Conservation (phyloP, 2,888 invertebrate species). For the Epinotia bilunana region DNA sequence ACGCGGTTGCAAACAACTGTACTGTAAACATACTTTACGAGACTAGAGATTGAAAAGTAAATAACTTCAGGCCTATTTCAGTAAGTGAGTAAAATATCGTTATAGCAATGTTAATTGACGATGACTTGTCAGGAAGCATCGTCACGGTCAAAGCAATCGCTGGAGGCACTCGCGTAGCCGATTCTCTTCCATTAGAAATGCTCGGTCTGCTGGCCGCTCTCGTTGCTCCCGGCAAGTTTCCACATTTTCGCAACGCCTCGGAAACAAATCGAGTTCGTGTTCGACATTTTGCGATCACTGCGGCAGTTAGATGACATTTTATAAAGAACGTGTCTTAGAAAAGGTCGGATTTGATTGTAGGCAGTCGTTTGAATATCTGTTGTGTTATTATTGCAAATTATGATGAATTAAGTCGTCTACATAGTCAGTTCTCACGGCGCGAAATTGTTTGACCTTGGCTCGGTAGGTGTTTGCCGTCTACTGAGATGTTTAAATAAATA, state of each 20-base stretch:
- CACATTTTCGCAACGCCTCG: constrained; percentile 75
- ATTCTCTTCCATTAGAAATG: constrained; percentile 60
- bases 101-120: constrained; percentile 36
- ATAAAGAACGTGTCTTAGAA: constrained; percentile 82
- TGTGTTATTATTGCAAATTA: constrained; percentile 81
- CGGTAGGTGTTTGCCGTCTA: constrained; percentile 63
- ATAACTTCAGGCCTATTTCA: constrained; percentile 31
- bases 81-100: constrained; percentile 36
- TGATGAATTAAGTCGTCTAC: constrained; percentile 80
- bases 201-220: constrained; percentile 55
- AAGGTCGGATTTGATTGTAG: constrained; percentile 84
- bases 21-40: constrained; percentile 49
- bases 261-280: constrained; percentile 82
- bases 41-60: constrained; percentile 38
- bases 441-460: constrained; percentile 78
- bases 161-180: constrained; percentile 57
- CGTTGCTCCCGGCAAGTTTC: constrained; percentile 69
- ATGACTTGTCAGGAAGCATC: constrained; percentile 41
- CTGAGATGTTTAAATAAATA: constrained; percentile 54
- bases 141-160: constrained; percentile 41
- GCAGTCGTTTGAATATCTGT: constrained; percentile 82
- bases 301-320: constrained; percentile 81
- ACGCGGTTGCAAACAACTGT: constrained; percentile 73
- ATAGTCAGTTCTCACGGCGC: constrained; percentile 78
- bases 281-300: constrained; percentile 82